Percentiles rank a stretch among this genome's conserved stretches.
Evolutionary conservation across 2,113 vertebrate species (phyloP).

Genomic region (Lagenorhynchus albirostris): DNA sequence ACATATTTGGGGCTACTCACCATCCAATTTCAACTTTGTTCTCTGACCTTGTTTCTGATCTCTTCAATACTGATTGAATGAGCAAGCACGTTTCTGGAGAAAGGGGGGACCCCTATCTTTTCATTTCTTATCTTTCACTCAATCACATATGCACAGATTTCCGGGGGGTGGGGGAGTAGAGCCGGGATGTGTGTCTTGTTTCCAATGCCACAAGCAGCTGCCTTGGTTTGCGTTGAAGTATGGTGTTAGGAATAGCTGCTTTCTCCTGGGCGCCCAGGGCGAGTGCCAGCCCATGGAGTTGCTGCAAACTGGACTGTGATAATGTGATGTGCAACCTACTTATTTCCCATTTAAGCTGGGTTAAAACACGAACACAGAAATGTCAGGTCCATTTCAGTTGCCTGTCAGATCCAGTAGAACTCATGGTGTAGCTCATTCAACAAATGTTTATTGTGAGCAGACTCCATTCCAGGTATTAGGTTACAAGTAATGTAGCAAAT

Average conservation of each 20-base stretch:
- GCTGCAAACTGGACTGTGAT: background rate
- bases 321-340: background rate
- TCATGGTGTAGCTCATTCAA: background rate
- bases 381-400: background rate
- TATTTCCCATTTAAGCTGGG: background rate
- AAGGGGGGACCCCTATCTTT: background rate
- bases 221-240: fast-evolving
- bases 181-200: background rate
- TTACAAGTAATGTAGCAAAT: background rate
- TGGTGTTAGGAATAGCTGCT: background rate
- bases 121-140: fast-evolving
- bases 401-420: background rate
- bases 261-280: background rate
- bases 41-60: background rate
- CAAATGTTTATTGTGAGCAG: background rate
- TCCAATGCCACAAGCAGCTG: background rate
- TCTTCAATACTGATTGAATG: background rate
- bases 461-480: background rate
- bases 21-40: background rate
- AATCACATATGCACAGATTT: background rate
- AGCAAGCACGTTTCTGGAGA: background rate
- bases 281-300: background rate
- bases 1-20: background rate
- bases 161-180: fast-evolving
- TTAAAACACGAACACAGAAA: background rate